phyloP scores from a whole-genome alignment of 2,113 vertebrate species.

The Tachysurus fulvidraco region DNA sequence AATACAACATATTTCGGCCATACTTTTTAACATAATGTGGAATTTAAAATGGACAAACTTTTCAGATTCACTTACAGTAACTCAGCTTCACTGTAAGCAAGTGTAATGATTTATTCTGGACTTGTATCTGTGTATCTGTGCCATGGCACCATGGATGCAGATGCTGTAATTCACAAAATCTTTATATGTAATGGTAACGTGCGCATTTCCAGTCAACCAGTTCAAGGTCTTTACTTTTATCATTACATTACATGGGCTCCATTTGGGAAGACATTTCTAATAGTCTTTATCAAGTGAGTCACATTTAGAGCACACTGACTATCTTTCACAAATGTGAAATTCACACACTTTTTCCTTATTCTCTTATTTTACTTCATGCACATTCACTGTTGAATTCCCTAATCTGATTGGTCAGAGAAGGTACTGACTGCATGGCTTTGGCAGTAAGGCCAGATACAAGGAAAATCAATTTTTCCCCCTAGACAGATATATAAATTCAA shows the following conservation, averaged over 20 bases:
- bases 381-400: background rate
- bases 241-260: background rate
- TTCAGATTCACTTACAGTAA: background rate
- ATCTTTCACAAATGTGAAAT: background rate
- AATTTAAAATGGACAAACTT: background rate
- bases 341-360: background rate
- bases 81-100: background rate
- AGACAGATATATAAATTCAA: background rate
- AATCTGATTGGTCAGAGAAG: background rate
- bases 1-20: background rate
- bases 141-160: background rate
- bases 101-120: background rate
- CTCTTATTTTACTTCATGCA: background rate
- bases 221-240: background rate
- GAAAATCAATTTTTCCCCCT: background rate
- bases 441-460: background rate
- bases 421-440: background rate
- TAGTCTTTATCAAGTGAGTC: background rate
- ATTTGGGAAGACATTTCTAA: slow-evolving; percentile 22
- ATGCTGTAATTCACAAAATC: background rate
- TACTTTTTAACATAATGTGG: background rate
- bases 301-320: background rate
- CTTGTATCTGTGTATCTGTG: background rate
- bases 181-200: background rate
- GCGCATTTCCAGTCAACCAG: background rate